Percentiles rank a stretch among this genome's conserved stretches.
These are phyloP conservation scores for Hypomesus transpacificus DNA, from an alignment of 2,113 vertebrate species.

Conservation along the genomic window DNA sequence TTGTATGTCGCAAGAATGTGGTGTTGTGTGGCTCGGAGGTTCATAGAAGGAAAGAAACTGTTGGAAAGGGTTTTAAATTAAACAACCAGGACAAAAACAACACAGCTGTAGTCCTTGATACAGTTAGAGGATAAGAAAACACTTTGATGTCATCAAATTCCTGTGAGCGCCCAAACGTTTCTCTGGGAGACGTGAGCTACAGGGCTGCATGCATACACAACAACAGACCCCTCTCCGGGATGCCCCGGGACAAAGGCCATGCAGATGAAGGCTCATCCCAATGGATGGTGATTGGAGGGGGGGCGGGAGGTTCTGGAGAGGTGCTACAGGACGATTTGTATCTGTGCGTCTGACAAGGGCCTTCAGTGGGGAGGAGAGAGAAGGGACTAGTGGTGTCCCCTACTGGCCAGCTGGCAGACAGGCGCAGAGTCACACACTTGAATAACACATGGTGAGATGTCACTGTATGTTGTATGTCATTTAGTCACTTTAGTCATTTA, in stretches of 20 bases:
- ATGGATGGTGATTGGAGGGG: not conserved
- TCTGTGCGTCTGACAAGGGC: slow-evolving; percentile 24
- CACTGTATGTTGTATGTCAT: too few relatives aligned
- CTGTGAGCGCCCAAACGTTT: slow-evolving; percentile 37
- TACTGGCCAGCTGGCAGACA: slow-evolving; percentile 49
- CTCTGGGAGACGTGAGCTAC: slow-evolving; percentile 29
- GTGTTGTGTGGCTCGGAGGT: not conserved
- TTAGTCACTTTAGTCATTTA: too few relatives aligned
- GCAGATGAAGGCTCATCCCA: slow-evolving; percentile 10
- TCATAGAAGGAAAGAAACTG: slow-evolving; percentile 20
- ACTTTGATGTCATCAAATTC: slow-evolving; percentile 22
- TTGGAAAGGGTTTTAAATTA: slow-evolving; percentile 23
- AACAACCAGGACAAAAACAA: slow-evolving; percentile 46
- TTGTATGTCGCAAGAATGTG: not conserved
- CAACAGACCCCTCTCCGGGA: slow-evolving; percentile 26
- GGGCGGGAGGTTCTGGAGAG: slow-evolving; percentile 26
- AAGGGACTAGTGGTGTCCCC: slow-evolving; percentile 60
- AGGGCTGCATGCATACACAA: slow-evolving; percentile 43
- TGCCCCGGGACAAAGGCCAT: slow-evolving; percentile 27
- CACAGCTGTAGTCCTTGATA: slow-evolving; percentile 53
- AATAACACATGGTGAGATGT: slow-evolving; percentile 12
- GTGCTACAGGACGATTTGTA: slow-evolving; percentile 37
- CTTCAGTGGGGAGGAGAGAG: slow-evolving; percentile 11
- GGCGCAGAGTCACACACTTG: slow-evolving; percentile 45
- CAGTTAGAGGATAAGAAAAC: too few relatives aligned